Conservation (phyloP, 2,113 vertebrate species). For the Laticauda colubrina region DNA sequence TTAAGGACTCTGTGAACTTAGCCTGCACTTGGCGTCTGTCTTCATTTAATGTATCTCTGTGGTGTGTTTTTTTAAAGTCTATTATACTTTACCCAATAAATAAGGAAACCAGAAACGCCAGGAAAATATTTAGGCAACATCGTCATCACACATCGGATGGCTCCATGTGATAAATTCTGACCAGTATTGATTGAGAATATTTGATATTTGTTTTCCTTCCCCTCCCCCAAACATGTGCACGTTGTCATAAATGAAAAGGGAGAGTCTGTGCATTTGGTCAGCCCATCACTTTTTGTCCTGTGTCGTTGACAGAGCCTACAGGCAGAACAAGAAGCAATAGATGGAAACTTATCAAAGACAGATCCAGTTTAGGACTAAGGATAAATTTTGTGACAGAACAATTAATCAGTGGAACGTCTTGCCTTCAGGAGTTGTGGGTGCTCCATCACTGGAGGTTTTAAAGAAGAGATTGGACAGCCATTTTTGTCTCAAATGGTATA, state of each 20-base stretch:
- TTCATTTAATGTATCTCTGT: constrained; percentile 2
- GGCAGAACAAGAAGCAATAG: background rate
- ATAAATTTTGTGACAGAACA: background rate
- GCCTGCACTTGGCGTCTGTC: background rate
- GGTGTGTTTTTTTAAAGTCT: background rate
- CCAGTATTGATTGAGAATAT: background rate
- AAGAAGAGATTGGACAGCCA: background rate
- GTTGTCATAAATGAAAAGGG: background rate
- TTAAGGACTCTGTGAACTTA: background rate
- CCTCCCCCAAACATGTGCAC: background rate
- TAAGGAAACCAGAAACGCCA: background rate
- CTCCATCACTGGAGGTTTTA: background rate
- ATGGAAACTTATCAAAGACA: background rate
- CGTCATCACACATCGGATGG: background rate
- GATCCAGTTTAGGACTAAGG: background rate
- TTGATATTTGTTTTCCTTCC: background rate
- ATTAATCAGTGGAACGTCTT: background rate
- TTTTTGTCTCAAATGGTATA: background rate
- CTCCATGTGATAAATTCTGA: background rate
- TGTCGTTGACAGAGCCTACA: background rate
- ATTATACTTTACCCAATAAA: background rate
- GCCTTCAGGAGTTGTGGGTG: background rate
- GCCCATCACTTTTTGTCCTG: background rate
- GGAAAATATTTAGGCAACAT: background rate
- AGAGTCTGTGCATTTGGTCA: background rate